Conservation (phyloP, 2,797 vertebrate genomes). For the Pterois miles region DNA sequence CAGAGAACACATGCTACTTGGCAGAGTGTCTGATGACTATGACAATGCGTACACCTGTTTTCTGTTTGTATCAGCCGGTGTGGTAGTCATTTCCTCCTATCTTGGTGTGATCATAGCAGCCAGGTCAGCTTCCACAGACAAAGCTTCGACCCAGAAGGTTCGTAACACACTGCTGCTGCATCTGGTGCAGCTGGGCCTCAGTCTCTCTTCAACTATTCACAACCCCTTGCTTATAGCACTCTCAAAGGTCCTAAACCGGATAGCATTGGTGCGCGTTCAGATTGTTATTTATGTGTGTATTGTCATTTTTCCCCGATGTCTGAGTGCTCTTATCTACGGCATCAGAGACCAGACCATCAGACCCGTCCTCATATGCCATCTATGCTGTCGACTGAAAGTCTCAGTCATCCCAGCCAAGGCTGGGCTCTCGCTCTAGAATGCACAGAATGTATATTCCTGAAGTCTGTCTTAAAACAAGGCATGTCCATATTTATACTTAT, state of each 20-base stretch:
- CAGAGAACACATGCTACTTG: not conserved
- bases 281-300: conserved; percentile 28
- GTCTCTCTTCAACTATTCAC: conserved; percentile 21
- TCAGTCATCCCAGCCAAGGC: not conserved
- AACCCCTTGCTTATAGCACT: not conserved
- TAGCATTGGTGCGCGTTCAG: not conserved
- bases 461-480: too few species aligned
- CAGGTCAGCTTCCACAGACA: conserved; percentile 42
- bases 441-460: too few species aligned
- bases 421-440: not conserved
- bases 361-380: conserved; percentile 27
- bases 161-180: conserved; percentile 58
- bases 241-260: not conserved
- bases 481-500: too few species aligned
- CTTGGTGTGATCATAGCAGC: conserved; percentile 37
- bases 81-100: conserved; percentile 42
- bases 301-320: conserved; percentile 49
- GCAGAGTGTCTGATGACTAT: not conserved
- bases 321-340: conserved; percentile 60
- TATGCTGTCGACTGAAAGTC: conserved; percentile 13
- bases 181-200: conserved; percentile 58
- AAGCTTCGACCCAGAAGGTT: conserved; percentile 32
- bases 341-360: conserved; percentile 58
- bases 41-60: not conserved
- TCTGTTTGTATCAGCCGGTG: conserved; percentile 16